Evolutionary conservation across 2,888 invertebrate species (phyloP).

Genomic region (Macrophya alboannulata): DNA sequence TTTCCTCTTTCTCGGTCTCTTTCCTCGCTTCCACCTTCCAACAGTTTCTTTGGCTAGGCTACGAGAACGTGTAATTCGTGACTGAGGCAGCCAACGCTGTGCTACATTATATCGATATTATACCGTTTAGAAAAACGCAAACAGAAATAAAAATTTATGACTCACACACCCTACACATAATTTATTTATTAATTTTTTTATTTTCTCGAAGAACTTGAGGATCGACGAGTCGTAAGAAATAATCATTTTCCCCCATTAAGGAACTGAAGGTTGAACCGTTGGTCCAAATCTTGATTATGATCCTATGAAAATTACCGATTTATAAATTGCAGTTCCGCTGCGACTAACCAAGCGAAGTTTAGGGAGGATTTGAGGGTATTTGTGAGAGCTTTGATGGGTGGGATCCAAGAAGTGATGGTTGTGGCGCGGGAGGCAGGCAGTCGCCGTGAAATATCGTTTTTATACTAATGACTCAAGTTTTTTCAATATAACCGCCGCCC

Average conservation of each 20-base stretch:
- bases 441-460: slow-evolving; percentile 55
- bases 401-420: slow-evolving; percentile 45
- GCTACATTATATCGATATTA: slow-evolving; percentile 30
- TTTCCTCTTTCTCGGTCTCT: slow-evolving; percentile 39
- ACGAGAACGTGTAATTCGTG: slow-evolving; percentile 40
- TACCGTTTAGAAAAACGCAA: slow-evolving; percentile 6
- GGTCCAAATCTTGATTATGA: background rate
- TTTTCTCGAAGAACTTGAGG: background rate
- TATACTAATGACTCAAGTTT: slow-evolving; percentile 58
- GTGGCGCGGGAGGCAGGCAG: slow-evolving; percentile 26
- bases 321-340: slow-evolving; percentile 30
- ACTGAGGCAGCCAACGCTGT: slow-evolving; percentile 15
- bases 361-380: slow-evolving; percentile 34
- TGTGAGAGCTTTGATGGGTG: slow-evolving; percentile 29
- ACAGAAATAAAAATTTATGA: background rate
- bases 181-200: background rate
- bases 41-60: slow-evolving; percentile 5
- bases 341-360: slow-evolving; percentile 10
- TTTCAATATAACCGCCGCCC: slow-evolving; percentile 56
- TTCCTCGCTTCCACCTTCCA: slow-evolving; percentile 52
- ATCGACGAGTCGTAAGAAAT: background rate
- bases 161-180: background rate
- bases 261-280: background rate
- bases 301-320: slow-evolving; percentile 20
- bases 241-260: background rate